phyloP scores from a whole-genome alignment of 2,888 invertebrate genomes.

The Bugula neritina region DNA sequence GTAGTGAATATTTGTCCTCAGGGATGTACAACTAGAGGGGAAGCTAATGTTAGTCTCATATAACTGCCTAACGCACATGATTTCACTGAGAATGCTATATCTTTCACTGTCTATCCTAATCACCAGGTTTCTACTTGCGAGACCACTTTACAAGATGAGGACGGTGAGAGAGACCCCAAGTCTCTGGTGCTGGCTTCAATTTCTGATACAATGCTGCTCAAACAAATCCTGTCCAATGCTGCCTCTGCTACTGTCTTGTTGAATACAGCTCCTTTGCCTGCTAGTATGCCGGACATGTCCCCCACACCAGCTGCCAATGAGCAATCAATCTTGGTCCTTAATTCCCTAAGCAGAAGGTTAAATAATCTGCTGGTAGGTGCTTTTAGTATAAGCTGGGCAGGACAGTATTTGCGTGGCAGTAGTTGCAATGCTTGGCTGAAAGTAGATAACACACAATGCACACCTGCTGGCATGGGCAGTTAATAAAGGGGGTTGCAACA shows the following conservation, averaged over 20 bases:
- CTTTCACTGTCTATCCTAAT: slow-evolving; percentile 6
- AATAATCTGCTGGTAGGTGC: slow-evolving; percentile 22
- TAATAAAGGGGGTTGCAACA: no score
- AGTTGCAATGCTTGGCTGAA: no score
- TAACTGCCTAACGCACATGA: no score
- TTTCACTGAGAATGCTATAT: no score
- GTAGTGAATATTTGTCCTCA: no score
- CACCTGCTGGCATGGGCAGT: no score
- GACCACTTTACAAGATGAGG: slow-evolving; percentile 9
- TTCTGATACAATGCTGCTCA: slow-evolving; percentile 25
- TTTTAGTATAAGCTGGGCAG: background rate
- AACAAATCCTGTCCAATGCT: slow-evolving; percentile 17
- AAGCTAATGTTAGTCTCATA: no score
- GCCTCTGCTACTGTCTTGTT: background rate
- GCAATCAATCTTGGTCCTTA: background rate
- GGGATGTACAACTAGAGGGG: no score
- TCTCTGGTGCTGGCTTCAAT: slow-evolving; percentile 26
- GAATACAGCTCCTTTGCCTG: background rate
- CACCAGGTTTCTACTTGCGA: slow-evolving; percentile 4
- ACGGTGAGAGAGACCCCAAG: slow-evolving; percentile 23
- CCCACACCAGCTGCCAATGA: background rate
- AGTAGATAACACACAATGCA: no score
- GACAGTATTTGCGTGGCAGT: no score
- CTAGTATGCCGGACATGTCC: background rate
- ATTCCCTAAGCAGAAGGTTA: background rate